A percentile compares a stretch with the other conserved stretches of the same genome.
These are phyloP conservation scores for Calyptommatus sinebrachiatus DNA, from an alignment of 2,113 vertebrate species.

Conservation along the genomic window DNA sequence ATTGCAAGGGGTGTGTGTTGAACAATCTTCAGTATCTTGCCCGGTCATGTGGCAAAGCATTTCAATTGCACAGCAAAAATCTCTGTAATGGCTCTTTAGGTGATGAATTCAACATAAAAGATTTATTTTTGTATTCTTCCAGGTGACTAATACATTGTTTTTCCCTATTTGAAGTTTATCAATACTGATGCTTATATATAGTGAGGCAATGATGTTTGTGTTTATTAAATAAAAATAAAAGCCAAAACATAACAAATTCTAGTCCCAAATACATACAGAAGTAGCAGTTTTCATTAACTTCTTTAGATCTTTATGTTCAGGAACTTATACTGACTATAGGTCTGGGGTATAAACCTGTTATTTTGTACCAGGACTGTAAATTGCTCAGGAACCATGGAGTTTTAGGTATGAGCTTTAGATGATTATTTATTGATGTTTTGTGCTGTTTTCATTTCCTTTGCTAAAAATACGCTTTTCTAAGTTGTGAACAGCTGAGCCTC, in stretches of 20 bases:
- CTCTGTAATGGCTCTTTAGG: neutral
- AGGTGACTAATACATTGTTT: neutral
- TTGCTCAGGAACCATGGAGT: conserved; percentile 26
- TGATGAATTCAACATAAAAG: conserved; percentile 16
- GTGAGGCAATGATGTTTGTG: neutral
- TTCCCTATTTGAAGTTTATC: neutral
- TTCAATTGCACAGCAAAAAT: conserved; percentile 16
- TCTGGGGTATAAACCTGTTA: conserved; percentile 11
- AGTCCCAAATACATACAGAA: neutral
- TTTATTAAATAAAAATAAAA: conserved; percentile 22
- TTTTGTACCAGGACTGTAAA: neutral
- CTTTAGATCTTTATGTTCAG: neutral
- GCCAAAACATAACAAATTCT: conserved; percentile 11
- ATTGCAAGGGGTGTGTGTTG: neutral
- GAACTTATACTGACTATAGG: neutral
- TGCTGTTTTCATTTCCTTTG: conserved; percentile 30
- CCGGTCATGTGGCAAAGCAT: conserved; percentile 16
- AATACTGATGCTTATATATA: neutral
- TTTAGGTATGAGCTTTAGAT: conserved; percentile 14
- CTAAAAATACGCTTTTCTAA: conserved; percentile 15
- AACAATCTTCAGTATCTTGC: conserved; percentile 5
- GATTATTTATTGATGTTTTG: conserved; percentile 22
- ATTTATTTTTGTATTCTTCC: neutral
- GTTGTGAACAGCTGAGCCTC: conserved; percentile 1
- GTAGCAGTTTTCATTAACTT: neutral